Evolutionary conservation across 2,797 vertebrate genomes (phyloP), one percentile per base, ranked within the genome.

Genomic region (Hybognathus amarus): DNA sequence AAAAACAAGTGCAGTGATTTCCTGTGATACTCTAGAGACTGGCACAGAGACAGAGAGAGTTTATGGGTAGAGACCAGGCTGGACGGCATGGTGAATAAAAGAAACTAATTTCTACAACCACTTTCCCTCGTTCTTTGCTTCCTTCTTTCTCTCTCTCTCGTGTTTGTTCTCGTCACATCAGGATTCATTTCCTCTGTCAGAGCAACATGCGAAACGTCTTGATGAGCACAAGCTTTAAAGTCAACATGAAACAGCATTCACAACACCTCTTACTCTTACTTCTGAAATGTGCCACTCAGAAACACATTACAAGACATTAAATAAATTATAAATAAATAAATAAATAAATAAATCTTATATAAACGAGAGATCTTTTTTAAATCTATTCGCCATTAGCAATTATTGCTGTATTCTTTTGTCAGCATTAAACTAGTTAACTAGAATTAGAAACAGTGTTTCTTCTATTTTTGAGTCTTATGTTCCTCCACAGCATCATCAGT

Each of bases 61-160:
- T 79, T 54, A 7, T 47, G 77, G 15, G n/a, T 10, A 78, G 47
- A 54, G 52, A 78, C 61, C 27, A 71, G 82, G 40, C 73, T 77
- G 77, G 10, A 47, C 12, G 22, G 24, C 70, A 79, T 79, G 77
- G 47, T 5, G 45, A 70, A 73, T 15, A 15, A 47, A 47, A 5
- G 13, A 47, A 88, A 85, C 80, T 63, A 75, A 81, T 87, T 78
- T 78, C 77, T 47, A 66, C 12, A 54, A 77, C 76, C 68, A 78
- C 80, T 59, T 80, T 73, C 52, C 87, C 83, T 73, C 73, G 71
- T 63, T 52, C 30, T 79, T 84, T 83, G 63, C 45, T 24, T 67
- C 73, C 63, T 33, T 85, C 22, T 50, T 45, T 85, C 24, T 50
- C 45, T 63, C 56, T 63, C 22, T 75, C 50, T 47, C 42, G 24